Evolutionary conservation across 2,797 vertebrate species (phyloP).

Genomic region (Clamator glandarius): DNA sequence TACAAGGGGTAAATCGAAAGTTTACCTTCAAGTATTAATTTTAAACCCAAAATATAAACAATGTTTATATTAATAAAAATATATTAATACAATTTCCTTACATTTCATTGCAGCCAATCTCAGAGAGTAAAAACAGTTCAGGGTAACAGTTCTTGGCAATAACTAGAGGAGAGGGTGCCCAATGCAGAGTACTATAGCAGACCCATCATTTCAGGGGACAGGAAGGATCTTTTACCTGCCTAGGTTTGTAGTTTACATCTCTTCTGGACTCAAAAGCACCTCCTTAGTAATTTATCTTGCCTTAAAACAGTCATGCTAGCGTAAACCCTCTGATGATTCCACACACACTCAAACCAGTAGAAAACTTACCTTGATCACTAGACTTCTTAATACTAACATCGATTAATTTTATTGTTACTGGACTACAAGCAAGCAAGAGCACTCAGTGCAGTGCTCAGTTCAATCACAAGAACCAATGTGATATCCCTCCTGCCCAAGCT

Average conservation of each 20-base stretch:
- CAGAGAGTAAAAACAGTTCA: not conserved
- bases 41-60: not conserved
- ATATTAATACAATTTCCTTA: not conserved
- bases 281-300: not conserved
- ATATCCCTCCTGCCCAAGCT: not conserved
- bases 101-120: not conserved
- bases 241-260: not conserved
- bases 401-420: not conserved
- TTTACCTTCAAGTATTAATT: not conserved
- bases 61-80: no score
- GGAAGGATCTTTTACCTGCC: no score
- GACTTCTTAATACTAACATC: not conserved
- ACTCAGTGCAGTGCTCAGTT: not conserved
- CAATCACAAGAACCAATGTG: not conserved
- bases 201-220: not conserved
- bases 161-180: not conserved
- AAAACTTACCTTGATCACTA: not conserved
- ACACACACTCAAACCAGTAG: not conserved
- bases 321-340: not conserved
- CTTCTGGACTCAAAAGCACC: not conserved
- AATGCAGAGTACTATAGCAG: not conserved
- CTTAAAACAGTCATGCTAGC: not conserved
- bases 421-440: not conserved
- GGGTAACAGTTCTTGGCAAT: not conserved
- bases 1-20: constrained; percentile 62